Evolutionary conservation across 2,888 invertebrate genomes (phyloP).

Genomic region (Halictus ligatus): DNA sequence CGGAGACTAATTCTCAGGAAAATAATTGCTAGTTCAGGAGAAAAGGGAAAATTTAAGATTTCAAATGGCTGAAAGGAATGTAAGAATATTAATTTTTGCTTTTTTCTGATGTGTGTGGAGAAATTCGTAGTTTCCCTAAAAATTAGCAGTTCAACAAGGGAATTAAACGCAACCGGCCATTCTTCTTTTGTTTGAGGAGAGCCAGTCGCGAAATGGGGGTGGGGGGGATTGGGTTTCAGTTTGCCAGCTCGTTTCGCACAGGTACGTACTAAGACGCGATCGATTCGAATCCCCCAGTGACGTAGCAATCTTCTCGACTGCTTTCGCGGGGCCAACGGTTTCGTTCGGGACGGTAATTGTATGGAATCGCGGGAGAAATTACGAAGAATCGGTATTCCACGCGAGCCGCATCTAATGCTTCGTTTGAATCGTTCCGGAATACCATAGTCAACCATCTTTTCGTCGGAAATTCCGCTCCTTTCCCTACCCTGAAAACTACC

Average conservation of each 20-base stretch:
- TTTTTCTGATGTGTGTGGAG: too few species aligned
- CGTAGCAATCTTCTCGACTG: slow-evolving; percentile 42
- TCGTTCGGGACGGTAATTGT: slow-evolving; percentile 47
- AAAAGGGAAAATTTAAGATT: too few species aligned
- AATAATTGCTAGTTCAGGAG: too few species aligned
- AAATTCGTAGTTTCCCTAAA: too few species aligned
- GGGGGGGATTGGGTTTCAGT: slow-evolving; percentile 1
- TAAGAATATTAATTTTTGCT: too few species aligned
- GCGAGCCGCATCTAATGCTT: background rate
- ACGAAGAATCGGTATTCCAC: slow-evolving; percentile 29
- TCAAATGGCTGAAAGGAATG: too few species aligned
- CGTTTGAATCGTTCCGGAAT: background rate
- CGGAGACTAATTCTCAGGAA: background rate
- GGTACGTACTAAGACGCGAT: slow-evolving; percentile 34
- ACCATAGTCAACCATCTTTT: background rate
- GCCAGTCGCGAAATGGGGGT: background rate
- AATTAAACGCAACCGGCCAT: background rate
- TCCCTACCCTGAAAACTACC: background rate
- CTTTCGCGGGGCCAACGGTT: slow-evolving; percentile 23
- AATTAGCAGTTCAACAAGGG: background rate
- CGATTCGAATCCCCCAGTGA: slow-evolving; percentile 55
- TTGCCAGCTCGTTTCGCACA: slow-evolving; percentile 1
- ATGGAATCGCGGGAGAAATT: slow-evolving; percentile 51
- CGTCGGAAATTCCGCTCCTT: background rate
- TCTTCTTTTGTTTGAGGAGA: background rate